These are phyloP conservation scores for Lamellibrachia columna DNA, from an alignment of 2,888 invertebrate species.

Conservation along the genomic window DNA sequence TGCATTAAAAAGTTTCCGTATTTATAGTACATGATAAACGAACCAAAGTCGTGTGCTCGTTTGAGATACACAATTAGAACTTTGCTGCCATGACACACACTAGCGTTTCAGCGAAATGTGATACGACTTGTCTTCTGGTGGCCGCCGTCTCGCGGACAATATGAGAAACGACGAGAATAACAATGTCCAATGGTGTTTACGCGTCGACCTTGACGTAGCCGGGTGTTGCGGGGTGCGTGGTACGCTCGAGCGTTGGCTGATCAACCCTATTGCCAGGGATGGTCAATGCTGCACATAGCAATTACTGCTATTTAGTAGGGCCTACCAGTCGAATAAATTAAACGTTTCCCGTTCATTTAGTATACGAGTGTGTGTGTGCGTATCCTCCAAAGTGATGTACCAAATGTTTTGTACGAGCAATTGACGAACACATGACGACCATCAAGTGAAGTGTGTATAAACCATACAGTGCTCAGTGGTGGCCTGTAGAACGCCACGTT, in stretches of 20 bases:
- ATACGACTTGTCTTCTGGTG: neutral
- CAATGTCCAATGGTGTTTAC: neutral
- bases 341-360: neutral
- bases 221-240: slow-evolving; percentile 2
- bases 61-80: neutral
- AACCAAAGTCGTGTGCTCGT: slow-evolving; percentile 1
- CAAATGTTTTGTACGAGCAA: neutral
- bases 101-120: neutral
- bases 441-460: neutral
- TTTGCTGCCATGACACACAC: neutral
- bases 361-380: neutral
- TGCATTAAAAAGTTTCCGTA: slow-evolving; percentile 4
- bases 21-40: slow-evolving; percentile 9
- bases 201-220: neutral
- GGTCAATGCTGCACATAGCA: neutral
- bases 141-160: neutral
- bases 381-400: neutral
- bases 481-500: neutral
- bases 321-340: neutral
- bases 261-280: neutral
- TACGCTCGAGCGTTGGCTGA: neutral
- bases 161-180: neutral
- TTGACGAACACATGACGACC: neutral
- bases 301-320: neutral
- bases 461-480: neutral